A percentile compares a stretch with the other conserved stretches of the same genome.
Evolutionary conservation across 1,140 invertebrate species (phyloP).

Genomic region (Sarcophaga peregrina): DNA sequence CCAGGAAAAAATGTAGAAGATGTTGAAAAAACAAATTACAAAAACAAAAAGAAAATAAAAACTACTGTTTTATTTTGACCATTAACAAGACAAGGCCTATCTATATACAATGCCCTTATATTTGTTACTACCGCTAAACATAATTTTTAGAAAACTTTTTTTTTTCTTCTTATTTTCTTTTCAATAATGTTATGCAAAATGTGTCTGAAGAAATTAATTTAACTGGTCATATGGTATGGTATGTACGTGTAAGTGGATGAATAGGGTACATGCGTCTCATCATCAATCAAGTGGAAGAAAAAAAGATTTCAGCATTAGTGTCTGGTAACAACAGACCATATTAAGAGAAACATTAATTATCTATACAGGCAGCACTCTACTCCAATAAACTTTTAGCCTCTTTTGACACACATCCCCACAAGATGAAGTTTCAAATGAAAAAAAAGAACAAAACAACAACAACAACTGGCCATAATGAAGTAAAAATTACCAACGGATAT

Average conservation of each 20-base stretch:
- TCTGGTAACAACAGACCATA: constrained; percentile 7
- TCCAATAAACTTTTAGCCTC: constrained; percentile 22
- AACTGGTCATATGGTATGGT: neutral
- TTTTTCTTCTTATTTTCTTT: too few relatives aligned
- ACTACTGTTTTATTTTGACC: too few relatives aligned
- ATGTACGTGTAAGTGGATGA: neutral
- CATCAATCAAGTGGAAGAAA: neutral
- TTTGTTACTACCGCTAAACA: too few relatives aligned
- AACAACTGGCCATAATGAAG: neutral
- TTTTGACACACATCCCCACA: constrained; percentile 14
- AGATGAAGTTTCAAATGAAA: neutral
- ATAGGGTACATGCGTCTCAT: neutral
- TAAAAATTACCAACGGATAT: constrained; percentile 12
- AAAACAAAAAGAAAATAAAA: too few relatives aligned
- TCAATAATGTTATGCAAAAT: neutral
- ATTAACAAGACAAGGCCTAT: too few relatives aligned
- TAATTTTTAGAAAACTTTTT: too few relatives aligned
- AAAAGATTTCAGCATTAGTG: constrained; percentile 1
- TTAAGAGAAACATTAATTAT: constrained; percentile 6
- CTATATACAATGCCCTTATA: too few relatives aligned
- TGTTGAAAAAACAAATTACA: too few relatives aligned
- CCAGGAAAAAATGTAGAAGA: too few relatives aligned
- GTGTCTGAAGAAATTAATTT: neutral
- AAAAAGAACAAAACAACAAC: neutral
- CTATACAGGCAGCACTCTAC: neutral